Evolutionary conservation across 1,140 invertebrate genomes (phyloP).

Genomic region (Harlomillsia oculata): DNA sequence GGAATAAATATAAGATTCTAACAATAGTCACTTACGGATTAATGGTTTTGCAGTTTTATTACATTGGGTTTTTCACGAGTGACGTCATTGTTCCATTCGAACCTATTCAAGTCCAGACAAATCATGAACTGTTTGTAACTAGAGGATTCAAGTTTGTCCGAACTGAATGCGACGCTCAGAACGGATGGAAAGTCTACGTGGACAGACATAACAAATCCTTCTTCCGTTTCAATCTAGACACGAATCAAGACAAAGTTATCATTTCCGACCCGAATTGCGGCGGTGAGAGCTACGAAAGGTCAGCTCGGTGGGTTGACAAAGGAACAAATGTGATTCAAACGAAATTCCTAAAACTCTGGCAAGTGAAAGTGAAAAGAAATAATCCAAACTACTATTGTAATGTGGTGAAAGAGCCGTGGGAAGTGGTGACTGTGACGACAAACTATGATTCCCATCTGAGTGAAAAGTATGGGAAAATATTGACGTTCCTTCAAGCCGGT

Average conservation of each 20-base stretch:
- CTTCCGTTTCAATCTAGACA: not conserved
- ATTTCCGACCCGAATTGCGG: not conserved
- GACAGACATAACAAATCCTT: not conserved
- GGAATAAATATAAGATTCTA: not conserved
- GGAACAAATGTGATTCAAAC: not conserved
- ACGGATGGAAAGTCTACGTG: not conserved
- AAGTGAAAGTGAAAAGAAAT: not conserved
- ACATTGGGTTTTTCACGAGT: slow-evolving; percentile 4
- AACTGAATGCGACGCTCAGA: too few relatives aligned
- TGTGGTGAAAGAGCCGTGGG: not conserved
- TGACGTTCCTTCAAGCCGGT: not conserved
- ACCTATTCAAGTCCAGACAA: not conserved
- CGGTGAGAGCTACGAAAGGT: not conserved
- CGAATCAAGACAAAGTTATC: not conserved
- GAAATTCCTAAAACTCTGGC: not conserved
- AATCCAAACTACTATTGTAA: not conserved
- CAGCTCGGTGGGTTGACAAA: not conserved
- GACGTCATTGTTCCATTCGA: slow-evolving; percentile 4
- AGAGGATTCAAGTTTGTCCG: not conserved
- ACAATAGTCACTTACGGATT: not conserved
- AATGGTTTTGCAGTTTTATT: not conserved
- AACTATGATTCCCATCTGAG: not conserved
- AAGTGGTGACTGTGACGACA: not conserved
- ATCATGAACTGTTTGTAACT: not conserved
- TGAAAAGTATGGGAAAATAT: not conserved